These are phyloP conservation scores for Phymanthus crucifer DNA, from an alignment of 92 coral and sea anemone species.

Conservation along the genomic window DNA sequence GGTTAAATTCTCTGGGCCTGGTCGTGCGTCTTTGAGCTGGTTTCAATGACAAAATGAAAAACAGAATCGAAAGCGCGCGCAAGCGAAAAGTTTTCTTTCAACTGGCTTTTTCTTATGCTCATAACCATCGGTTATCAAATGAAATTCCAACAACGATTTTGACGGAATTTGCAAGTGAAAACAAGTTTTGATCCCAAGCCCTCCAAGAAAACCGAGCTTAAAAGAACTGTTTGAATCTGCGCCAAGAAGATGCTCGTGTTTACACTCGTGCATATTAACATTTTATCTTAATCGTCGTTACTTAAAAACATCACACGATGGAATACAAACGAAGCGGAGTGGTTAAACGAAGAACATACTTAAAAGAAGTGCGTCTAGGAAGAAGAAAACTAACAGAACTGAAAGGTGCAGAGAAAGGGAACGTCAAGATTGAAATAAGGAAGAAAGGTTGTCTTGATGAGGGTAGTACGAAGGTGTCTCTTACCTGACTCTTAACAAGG, in stretches of 20 bases:
- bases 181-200: too few relatives aligned
- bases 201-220: background rate
- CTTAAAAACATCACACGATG: background rate
- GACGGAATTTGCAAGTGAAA: too few relatives aligned
- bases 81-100: too few relatives aligned
- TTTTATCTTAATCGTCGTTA: background rate
- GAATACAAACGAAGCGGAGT: background rate
- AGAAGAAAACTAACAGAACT: background rate
- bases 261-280: constrained; percentile 5
- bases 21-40: too few relatives aligned
- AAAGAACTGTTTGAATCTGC: background rate
- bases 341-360: background rate
- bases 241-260: constrained; percentile 2
- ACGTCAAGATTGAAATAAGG: background rate
- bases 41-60: too few relatives aligned
- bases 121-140: too few relatives aligned
- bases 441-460: constrained; percentile 17
- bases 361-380: background rate
- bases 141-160: too few relatives aligned
- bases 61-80: too few relatives aligned
- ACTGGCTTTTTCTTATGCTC: too few relatives aligned
- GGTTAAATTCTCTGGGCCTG: too few relatives aligned
- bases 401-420: background rate
- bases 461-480: constrained; percentile 49
- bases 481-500: constrained; percentile 92